phyloP scores from a whole-genome alignment of 2,888 invertebrate genomes.

The Drosophila monieri region DNA sequence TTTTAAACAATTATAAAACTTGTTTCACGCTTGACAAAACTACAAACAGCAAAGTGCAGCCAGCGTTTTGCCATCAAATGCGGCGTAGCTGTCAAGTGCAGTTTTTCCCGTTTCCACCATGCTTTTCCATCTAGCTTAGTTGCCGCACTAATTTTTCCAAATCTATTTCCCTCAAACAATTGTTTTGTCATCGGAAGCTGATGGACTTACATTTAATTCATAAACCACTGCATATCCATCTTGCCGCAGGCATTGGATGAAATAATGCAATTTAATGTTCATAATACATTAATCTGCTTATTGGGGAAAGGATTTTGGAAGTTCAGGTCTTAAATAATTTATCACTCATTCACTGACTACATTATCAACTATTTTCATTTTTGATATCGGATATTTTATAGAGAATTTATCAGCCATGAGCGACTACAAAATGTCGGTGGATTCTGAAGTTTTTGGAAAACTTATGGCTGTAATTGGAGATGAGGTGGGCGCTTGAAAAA shows the following conservation, averaged over 20 bases:
- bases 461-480: slow-evolving; percentile 65
- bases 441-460: slow-evolving; percentile 20
- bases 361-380: neutral
- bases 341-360: neutral
- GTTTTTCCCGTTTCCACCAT: slow-evolving; percentile 29
- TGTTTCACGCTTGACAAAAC: slow-evolving; percentile 75
- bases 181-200: slow-evolving; percentile 32
- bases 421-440: slow-evolving; percentile 44
- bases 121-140: slow-evolving; percentile 13
- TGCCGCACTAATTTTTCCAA: slow-evolving; percentile 26
- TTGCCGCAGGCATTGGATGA: neutral
- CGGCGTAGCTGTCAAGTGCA: slow-evolving; percentile 76
- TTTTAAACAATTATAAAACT: slow-evolving; percentile 77
- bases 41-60: slow-evolving; percentile 63
- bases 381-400: neutral
- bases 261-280: too few relatives aligned
- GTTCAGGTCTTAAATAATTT: neutral
- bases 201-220: slow-evolving; percentile 10
- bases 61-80: slow-evolving; percentile 73
- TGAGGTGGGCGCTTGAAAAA: slow-evolving; percentile 46
- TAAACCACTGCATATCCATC: neutral
- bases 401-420: neutral
- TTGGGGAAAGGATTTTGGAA: neutral
- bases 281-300: neutral
- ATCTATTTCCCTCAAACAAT: slow-evolving; percentile 38